Evolutionary conservation across 1,140 invertebrate genomes (phyloP).

Genomic region (Vanessa tameamea): DNA sequence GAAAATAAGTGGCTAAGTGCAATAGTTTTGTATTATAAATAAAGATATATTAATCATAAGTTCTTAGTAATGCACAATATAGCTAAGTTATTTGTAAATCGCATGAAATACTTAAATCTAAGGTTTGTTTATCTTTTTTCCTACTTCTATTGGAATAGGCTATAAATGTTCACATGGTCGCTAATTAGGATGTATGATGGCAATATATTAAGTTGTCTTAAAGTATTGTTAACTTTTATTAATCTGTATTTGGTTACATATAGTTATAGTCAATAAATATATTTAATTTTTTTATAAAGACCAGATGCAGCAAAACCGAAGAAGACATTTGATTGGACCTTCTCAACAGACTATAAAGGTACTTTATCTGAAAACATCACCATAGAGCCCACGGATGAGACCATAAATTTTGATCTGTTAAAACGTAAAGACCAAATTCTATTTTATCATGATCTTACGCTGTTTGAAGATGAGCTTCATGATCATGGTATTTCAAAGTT

Average conservation of each 20-base stretch:
- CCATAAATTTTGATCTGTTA: slow-evolving; percentile 94
- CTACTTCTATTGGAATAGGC: too few species aligned
- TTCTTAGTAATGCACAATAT: too few species aligned
- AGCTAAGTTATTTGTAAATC: too few species aligned
- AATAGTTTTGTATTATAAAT: too few species aligned
- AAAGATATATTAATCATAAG: too few species aligned
- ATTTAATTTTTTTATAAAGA: slow-evolving; percentile 56
- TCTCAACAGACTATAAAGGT: slow-evolving; percentile 95
- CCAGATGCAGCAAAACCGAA: slow-evolving; percentile 87
- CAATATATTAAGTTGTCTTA: too few species aligned
- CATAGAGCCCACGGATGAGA: slow-evolving; percentile 85
- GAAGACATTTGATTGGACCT: slow-evolving; percentile 99
- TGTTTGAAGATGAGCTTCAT: slow-evolving; percentile 99
- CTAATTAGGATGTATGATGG: too few species aligned
- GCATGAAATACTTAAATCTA: too few species aligned
- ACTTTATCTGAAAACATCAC: slow-evolving; percentile 85
- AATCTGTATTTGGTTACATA: neutral
- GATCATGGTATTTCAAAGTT: slow-evolving; percentile 97
- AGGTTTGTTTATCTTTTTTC: too few species aligned
- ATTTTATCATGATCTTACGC: slow-evolving; percentile 95
- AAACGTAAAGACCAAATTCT: slow-evolving; percentile 95
- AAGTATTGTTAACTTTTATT: too few species aligned
- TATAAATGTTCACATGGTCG: too few species aligned
- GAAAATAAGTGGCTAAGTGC: too few species aligned
- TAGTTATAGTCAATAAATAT: neutral